phyloP scores from a whole-genome alignment of 1,140 invertebrate genomes.

The Caenorhabditis briggsae region DNA sequence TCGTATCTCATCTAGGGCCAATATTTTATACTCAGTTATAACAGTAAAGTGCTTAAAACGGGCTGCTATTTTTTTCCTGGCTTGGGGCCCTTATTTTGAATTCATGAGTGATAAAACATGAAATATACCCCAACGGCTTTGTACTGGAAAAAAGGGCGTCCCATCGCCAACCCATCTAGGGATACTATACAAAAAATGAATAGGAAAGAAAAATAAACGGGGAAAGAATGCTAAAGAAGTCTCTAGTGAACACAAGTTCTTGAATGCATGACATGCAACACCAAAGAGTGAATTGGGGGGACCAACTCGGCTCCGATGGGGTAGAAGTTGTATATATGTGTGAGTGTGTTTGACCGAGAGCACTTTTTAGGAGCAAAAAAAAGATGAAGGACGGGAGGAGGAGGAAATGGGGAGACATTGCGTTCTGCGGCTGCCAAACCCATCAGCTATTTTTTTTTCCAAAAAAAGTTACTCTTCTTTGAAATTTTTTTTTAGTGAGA shows the following conservation, averaged over 20 bases:
- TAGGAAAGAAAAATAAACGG: not conserved
- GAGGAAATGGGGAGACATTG: slow-evolving; percentile 14
- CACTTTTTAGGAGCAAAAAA: slow-evolving; percentile 43
- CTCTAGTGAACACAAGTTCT: slow-evolving; percentile 55
- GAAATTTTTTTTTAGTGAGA: not conserved
- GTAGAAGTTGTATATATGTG: slow-evolving; percentile 54
- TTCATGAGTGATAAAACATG: slow-evolving; percentile 55
- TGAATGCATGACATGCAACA: slow-evolving; percentile 56
- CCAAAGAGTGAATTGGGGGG: slow-evolving; percentile 49
- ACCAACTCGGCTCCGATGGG: slow-evolving; percentile 16
- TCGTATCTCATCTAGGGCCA: not conserved
- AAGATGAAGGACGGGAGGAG: slow-evolving; percentile 16
- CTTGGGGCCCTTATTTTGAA: not conserved
- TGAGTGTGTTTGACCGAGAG: slow-evolving; percentile 55
- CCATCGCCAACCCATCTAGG: not conserved
- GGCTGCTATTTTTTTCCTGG: not conserved
- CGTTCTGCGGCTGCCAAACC: slow-evolving; percentile 54
- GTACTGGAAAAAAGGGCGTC: slow-evolving; percentile 2
- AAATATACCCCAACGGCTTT: not conserved
- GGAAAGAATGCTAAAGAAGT: slow-evolving; percentile 26
- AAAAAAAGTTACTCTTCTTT: slow-evolving; percentile 18
- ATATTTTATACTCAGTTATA: slow-evolving; percentile 16
- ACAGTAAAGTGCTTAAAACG: not conserved
- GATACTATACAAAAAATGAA: not conserved
- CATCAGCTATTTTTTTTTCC: slow-evolving; percentile 45